phyloP scores from a whole-genome alignment of 1,140 invertebrate genomes.

The Zaprionus gabonicus region DNA sequence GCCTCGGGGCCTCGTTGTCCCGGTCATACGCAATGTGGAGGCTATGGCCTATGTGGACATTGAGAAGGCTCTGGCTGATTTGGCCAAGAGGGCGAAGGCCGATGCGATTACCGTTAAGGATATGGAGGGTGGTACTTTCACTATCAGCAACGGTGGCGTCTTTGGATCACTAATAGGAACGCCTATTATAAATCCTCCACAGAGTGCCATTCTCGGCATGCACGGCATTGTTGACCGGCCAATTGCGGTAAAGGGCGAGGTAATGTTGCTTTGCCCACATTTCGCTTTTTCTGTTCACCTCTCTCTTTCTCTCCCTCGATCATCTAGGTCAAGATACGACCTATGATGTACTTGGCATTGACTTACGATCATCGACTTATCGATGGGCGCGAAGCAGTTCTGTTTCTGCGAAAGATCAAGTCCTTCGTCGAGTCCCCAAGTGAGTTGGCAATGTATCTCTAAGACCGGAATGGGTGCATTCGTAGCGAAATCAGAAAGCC shows the following conservation, averaged over 20 bases:
- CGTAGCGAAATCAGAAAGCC: background rate
- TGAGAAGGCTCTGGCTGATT: conserved; percentile 93
- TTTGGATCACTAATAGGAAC: conserved; percentile 99
- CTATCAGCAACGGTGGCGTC: conserved; percentile 99
- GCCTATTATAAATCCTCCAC: conserved; percentile 99
- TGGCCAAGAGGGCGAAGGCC: conserved; percentile 96
- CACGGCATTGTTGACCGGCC: conserved; percentile 98
- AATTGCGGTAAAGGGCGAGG: conserved; percentile 97
- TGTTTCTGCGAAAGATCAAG: conserved; percentile 98
- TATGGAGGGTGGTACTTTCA: conserved; percentile 99
- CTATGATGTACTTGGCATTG: conserved; percentile 99
- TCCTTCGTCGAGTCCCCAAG: conserved; percentile 96
- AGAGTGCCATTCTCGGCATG: conserved; percentile 99
- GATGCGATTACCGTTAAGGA: conserved; percentile 97
- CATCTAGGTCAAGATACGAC: conserved; percentile 95
- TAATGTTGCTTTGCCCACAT: conserved; percentile 74
- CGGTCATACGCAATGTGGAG: conserved; percentile 98
- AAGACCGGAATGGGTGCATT: background rate
- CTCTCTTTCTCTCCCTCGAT: background rate
- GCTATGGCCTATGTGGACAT: conserved; percentile 98
- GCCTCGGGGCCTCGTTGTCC: conserved; percentile 99
- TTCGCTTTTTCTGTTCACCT: background rate
- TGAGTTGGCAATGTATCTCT: conserved; percentile 12
- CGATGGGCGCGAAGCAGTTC: conserved; percentile 99
- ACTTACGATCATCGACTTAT: conserved; percentile 99